Evolutionary conservation across 2,888 invertebrate genomes (phyloP).

Genomic region (Ptychoptera contaminata): DNA sequence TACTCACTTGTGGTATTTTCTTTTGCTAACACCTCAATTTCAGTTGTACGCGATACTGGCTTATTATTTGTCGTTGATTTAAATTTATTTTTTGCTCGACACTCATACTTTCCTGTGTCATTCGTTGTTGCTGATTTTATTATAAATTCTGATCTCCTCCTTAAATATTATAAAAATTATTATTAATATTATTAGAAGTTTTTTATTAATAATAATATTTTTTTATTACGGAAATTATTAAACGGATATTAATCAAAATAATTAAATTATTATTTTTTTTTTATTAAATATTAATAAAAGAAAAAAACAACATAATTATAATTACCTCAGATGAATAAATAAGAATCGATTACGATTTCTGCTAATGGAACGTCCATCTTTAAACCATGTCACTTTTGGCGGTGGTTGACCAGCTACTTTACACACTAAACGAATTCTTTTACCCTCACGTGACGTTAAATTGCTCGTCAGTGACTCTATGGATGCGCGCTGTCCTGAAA

Average conservation of each 20-base stretch:
- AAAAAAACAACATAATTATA: conserved; percentile 6
- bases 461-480: conserved; percentile 24
- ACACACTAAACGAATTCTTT: conserved; percentile 52
- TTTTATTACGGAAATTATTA: not conserved
- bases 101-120: conserved; percentile 69
- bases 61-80: conserved; percentile 25
- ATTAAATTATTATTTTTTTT: not conserved
- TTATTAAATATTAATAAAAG: not conserved
- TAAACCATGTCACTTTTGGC: conserved; percentile 71
- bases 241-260: not conserved
- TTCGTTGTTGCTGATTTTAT: conserved; percentile 56
- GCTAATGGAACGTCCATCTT: conserved; percentile 47
- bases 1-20: conserved; percentile 19
- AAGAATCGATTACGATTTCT: conserved; percentile 27
- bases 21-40: conserved; percentile 27
- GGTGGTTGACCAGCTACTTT: conserved; percentile 60
- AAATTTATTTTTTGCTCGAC: conserved; percentile 48
- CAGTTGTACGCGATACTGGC: conserved; percentile 16
- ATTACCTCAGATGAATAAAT: conserved; percentile 30
- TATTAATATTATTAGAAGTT: not conserved
- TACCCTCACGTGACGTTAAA: conserved; percentile 28
- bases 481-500: conserved; percentile 33
- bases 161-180: conserved; percentile 31
- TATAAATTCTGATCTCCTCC: conserved; percentile 70
- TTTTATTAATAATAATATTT: not conserved